These are phyloP conservation scores for Drosophila tsacasi DNA, from an alignment of 1,140 invertebrate species.

Conservation along the genomic window DNA sequence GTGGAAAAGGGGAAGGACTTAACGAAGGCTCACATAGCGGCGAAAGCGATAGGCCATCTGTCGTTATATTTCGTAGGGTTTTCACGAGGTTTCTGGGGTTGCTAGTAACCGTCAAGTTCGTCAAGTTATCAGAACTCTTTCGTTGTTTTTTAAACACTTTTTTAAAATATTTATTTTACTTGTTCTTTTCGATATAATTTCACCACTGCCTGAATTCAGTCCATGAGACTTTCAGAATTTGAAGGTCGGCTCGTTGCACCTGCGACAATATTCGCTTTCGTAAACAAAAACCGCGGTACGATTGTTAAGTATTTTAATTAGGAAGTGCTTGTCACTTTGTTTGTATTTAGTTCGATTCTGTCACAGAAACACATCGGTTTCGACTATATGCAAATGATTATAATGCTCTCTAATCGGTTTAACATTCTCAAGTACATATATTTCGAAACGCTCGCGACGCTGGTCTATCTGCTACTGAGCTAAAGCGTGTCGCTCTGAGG, in stretches of 20 bases:
- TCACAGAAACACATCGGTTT: slow-evolving; percentile 31
- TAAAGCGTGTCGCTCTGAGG: slow-evolving; percentile 36
- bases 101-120: background rate
- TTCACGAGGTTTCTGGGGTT: background rate
- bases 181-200: slow-evolving; percentile 33
- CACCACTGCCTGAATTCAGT: slow-evolving; percentile 17
- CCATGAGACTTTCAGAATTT: slow-evolving; percentile 34
- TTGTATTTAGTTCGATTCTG: slow-evolving; percentile 29
- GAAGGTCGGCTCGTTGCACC: slow-evolving; percentile 54
- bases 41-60: slow-evolving; percentile 71
- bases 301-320: slow-evolving; percentile 43
- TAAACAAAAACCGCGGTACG: slow-evolving; percentile 29
- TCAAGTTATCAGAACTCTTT: slow-evolving; percentile 3
- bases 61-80: slow-evolving; percentile 14
- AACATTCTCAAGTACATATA: slow-evolving; percentile 29
- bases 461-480: slow-evolving; percentile 72
- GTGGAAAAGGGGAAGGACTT: slow-evolving; percentile 15
- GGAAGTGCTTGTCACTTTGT: slow-evolving; percentile 53
- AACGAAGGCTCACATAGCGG: slow-evolving; percentile 74
- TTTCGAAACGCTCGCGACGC: slow-evolving; percentile 67
- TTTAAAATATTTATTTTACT: slow-evolving; percentile 1
- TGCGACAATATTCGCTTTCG: slow-evolving; percentile 32
- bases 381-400: slow-evolving; percentile 40
- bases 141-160: background rate
- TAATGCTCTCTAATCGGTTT: slow-evolving; percentile 39